Percentiles rank a stretch among this genome's conserved stretches.
Evolutionary conservation across 53 echinoderm and acorn worm genomes (phyloP).

Genomic region (Actinopyga echinites): DNA sequence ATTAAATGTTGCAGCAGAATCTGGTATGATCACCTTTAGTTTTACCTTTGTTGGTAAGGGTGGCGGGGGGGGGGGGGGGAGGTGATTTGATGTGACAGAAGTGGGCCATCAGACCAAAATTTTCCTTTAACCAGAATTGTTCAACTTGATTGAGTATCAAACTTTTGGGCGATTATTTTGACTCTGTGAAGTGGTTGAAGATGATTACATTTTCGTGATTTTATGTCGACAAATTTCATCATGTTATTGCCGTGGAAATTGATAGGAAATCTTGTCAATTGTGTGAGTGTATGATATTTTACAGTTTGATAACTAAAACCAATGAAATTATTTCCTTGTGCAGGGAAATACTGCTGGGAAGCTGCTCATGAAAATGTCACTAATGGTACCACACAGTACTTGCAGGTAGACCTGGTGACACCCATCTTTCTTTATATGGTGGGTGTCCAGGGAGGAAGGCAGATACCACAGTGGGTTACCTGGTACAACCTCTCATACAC

Average conservation of each 20-base stretch:
- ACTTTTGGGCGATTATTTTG: too few relatives aligned
- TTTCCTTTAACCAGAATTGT: too few relatives aligned
- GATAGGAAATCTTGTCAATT: neutral
- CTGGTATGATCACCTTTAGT: neutral
- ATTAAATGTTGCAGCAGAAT: conserved; percentile 30
- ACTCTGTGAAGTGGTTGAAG: too few relatives aligned
- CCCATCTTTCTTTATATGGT: conserved; percentile 72
- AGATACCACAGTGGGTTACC: conserved; percentile 63
- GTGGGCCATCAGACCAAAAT: too few relatives aligned
- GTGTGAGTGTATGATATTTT: too few relatives aligned
- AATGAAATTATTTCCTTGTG: neutral
- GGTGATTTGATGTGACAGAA: too few relatives aligned
- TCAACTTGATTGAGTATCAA: too few relatives aligned
- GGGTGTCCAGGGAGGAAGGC: conserved; percentile 66
- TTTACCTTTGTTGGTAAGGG: neutral
- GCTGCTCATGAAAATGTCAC: conserved; percentile 24
- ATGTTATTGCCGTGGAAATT: too few relatives aligned
- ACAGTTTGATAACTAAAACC: too few relatives aligned
- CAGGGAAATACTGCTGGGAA: conserved; percentile 59
- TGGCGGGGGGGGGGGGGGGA: too few relatives aligned
- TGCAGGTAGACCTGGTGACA: conserved; percentile 68
- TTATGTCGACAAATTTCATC: too few relatives aligned
- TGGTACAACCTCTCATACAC: conserved; percentile 74
- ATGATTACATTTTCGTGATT: too few relatives aligned
- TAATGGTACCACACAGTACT: conserved; percentile 45